Conservation (phyloP, 1,140 invertebrate genomes). For the Lepidurus arcticus region DNA sequence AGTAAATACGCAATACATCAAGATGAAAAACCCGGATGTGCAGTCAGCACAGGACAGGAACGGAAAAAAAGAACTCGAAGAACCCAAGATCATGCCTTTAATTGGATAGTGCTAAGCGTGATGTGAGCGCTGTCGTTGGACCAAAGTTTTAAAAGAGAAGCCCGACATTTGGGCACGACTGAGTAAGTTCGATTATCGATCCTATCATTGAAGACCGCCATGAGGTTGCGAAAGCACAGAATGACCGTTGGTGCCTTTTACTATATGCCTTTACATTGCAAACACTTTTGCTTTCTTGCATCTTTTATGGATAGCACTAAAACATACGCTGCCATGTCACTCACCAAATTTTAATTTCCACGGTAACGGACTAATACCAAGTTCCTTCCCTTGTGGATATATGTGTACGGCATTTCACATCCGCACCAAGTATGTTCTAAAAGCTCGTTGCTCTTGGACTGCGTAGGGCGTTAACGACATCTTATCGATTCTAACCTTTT, state of each 20-base stretch:
- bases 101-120: not conserved
- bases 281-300: constrained; percentile 5
- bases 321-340: not conserved
- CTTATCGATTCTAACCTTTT: constrained; percentile 4
- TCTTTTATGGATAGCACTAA: not conserved
- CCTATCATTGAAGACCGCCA: constrained; percentile 1
- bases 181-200: constrained; percentile 22
- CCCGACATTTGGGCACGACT: not conserved
- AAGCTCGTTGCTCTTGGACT: not conserved
- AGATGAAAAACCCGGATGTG: no score
- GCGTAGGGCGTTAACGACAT: not conserved
- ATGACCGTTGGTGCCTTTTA: not conserved
- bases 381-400: no score
- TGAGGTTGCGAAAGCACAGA: not conserved
- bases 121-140: not conserved
- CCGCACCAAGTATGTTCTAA: not conserved
- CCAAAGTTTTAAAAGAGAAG: not conserved
- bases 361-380: not conserved
- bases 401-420: not conserved
- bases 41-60: no score
- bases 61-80: no score
- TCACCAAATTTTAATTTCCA: not conserved
- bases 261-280: not conserved
- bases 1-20: no score
- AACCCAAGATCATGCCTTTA: not conserved